A percentile compares a stretch with the other conserved stretches of the same genome.
phyloP scores from a whole-genome alignment of 1,140 invertebrate genomes.

The Ephestia elutella region DNA sequence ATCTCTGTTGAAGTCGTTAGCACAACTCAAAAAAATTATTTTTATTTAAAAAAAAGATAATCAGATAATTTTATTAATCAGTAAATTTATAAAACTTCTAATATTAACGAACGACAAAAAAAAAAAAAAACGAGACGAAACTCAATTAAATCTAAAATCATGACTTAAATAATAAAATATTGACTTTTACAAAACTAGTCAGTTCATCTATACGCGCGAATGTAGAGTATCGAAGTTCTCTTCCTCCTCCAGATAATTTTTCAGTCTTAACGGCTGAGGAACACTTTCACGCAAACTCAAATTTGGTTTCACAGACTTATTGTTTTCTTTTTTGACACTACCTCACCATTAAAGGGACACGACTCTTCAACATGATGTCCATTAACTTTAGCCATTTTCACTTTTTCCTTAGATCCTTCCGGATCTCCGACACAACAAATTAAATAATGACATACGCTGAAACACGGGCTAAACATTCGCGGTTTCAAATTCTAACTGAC shows the following conservation, averaged over 20 bases:
- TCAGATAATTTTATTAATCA: no score
- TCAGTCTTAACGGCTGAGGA: slow-evolving; percentile 50
- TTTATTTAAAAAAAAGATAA: no score
- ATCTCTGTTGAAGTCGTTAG: no score
- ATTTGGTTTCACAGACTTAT: slow-evolving; percentile 40
- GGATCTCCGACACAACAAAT: slow-evolving; percentile 37
- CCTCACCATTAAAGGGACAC: slow-evolving; percentile 54
- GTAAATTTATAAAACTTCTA: no score
- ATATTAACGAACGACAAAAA: no score
- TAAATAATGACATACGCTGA: slow-evolving; percentile 41
- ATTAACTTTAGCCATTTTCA: slow-evolving; percentile 40
- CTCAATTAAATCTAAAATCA: no score
- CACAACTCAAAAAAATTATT: no score
- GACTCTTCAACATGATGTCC: slow-evolving; percentile 25
- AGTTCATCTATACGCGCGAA: slow-evolving; percentile 41
- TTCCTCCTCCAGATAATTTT: slow-evolving; percentile 43
- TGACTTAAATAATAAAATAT: slow-evolving; percentile 1
- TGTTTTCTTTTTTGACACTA: slow-evolving; percentile 34
- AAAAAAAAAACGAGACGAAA: no score
- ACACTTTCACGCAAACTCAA: slow-evolving; percentile 52
- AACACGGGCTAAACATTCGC: background rate
- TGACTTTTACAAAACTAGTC: slow-evolving; percentile 45
- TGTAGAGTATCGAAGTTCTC: slow-evolving; percentile 54
- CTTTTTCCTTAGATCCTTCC: slow-evolving; percentile 13
- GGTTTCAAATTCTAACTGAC: slow-evolving; percentile 22